Percentiles rank a stretch among this genome's conserved stretches.
phyloP scores from a whole-genome alignment of 2,113 vertebrate genomes.

The Junco hyemalis region DNA sequence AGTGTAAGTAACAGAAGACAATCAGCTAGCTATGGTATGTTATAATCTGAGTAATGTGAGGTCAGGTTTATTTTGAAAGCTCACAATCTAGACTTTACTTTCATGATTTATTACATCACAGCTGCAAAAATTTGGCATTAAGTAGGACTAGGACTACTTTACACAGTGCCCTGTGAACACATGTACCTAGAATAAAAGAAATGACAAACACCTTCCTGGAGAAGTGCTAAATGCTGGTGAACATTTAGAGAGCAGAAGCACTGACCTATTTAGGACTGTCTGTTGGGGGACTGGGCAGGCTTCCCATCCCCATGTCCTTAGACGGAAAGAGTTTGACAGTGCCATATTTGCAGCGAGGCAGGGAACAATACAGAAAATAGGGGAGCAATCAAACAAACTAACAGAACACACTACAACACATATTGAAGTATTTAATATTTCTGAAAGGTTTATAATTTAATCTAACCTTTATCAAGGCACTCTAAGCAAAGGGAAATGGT shows the following conservation, averaged over 20 bases:
- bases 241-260: background rate
- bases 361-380: too few species aligned
- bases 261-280: background rate
- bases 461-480: background rate
- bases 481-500: background rate
- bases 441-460: background rate
- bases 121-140: background rate
- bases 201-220: background rate
- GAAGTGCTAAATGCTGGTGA: background rate
- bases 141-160: background rate
- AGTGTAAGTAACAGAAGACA: background rate
- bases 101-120: background rate
- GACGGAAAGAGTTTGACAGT: background rate
- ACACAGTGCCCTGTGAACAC: background rate
- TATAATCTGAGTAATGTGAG: background rate
- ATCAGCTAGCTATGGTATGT: background rate
- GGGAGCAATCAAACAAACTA: too few species aligned
- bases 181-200: background rate
- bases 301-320: background rate
- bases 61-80: slow-evolving; percentile 20
- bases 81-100: background rate
- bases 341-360: background rate
- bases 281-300: background rate
- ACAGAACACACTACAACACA: too few species aligned
- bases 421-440: background rate